phyloP scores from a whole-genome alignment of 2,797 vertebrate genomes.

The Anisognathus igniventris region DNA sequence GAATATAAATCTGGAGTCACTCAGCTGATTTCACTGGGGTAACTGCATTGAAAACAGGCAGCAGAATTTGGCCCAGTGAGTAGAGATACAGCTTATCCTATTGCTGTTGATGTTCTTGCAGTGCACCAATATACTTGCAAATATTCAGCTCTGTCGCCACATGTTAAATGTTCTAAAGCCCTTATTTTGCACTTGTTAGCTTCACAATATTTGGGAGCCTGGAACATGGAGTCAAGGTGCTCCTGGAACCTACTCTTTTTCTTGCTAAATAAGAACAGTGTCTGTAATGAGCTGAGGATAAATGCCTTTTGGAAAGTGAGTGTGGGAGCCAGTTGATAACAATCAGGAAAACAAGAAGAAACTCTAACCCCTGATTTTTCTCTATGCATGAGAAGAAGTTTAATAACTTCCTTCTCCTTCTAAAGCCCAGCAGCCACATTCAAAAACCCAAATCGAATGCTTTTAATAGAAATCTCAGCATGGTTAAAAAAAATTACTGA shows the following conservation, averaged over 20 bases:
- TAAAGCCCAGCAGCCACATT: constrained; percentile 2
- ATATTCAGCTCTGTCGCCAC: constrained; percentile 15
- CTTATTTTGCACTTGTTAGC: neutral
- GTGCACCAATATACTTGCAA: neutral
- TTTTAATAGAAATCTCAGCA: constrained; percentile 39
- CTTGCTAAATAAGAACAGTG: neutral
- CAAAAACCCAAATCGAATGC: neutral
- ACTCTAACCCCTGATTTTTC: neutral
- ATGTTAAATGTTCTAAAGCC: neutral
- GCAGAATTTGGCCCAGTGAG: constrained; percentile 2
- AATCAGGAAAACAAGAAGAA: constrained; percentile 1
- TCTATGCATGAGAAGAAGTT: neutral
- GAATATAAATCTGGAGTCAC: constrained; percentile 48
- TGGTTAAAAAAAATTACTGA: neutral
- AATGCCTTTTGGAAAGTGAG: neutral
- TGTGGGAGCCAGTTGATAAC: neutral
- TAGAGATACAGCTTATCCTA: constrained; percentile 47
- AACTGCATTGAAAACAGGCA: constrained; percentile 42
- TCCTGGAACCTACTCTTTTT: neutral
- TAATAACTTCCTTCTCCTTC: neutral
- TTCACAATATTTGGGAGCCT: neutral
- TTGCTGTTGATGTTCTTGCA: constrained; percentile 51
- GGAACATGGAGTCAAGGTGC: neutral
- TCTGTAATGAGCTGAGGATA: neutral
- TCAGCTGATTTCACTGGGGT: constrained; percentile 15